Conservation (phyloP, 64 coral and sea anemone species). For the Dendrophyllia cribrosa region DNA sequence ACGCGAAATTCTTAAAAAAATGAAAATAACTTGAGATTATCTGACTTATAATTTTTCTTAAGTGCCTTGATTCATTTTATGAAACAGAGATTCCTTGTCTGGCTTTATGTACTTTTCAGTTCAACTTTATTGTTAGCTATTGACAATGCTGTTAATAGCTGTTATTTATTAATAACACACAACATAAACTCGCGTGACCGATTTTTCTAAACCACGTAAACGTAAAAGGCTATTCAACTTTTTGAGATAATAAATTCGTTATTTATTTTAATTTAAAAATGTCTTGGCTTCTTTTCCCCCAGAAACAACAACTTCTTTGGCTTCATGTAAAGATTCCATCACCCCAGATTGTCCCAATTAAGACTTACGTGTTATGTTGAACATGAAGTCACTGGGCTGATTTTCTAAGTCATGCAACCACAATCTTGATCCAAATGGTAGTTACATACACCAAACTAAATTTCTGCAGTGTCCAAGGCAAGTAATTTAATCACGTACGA, state of each 20-base stretch:
- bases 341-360: not conserved
- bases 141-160: conserved; percentile 10
- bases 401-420: conserved; percentile 9
- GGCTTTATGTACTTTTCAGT: not conserved
- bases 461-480: too few relatives aligned
- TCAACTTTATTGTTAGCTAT: conserved; percentile 14
- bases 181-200: not conserved
- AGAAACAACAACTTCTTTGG: conserved; percentile 18
- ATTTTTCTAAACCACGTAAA: conserved; percentile 17
- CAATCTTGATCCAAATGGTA: not conserved
- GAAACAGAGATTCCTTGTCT: conserved; percentile 3
- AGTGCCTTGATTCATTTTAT: conserved; percentile 14
- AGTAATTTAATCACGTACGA: too few relatives aligned
- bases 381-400: conserved; percentile 17
- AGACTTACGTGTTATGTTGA: conserved; percentile 18
- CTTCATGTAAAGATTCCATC: conserved; percentile 19
- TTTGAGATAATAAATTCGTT: conserved; percentile 7
- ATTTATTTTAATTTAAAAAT: conserved; percentile 14
- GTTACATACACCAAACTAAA: too few relatives aligned
- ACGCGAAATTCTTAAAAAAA: conserved; percentile 9
- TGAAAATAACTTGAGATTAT: conserved; percentile 20
- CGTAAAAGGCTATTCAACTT: conserved; percentile 15
- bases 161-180: conserved; percentile 10
- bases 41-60: conserved; percentile 22
- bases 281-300: conserved; percentile 7